A percentile compares a stretch with the other conserved stretches of the same genome.
Evolutionary conservation across 2,113 vertebrate species (phyloP).

Genomic region (Motacilla alba): DNA sequence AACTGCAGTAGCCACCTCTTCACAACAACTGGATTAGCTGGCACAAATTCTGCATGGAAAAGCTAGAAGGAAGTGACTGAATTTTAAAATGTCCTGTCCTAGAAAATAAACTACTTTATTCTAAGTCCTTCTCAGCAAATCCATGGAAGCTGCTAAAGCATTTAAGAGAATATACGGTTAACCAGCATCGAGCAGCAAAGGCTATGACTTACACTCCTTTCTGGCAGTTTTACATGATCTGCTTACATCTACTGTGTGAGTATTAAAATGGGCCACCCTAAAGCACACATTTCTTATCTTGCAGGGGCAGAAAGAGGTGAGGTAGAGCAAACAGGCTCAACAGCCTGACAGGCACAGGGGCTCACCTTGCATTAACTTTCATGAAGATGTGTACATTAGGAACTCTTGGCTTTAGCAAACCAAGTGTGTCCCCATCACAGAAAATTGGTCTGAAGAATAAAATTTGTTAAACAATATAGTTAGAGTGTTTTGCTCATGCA

Average conservation of each 20-base stretch:
- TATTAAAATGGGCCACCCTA: background rate
- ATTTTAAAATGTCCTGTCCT: slow-evolving; percentile 12
- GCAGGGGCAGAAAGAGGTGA: background rate
- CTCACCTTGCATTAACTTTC: background rate
- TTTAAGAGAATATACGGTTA: background rate
- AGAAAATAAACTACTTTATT: slow-evolving; percentile 37
- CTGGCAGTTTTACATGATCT: background rate
- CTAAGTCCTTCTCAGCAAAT: background rate
- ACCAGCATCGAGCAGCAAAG: background rate
- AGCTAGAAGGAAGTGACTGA: background rate
- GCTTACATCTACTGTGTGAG: background rate
- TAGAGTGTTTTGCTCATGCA: background rate
- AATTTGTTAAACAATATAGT: background rate
- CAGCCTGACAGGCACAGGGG: background rate
- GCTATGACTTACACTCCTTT: background rate
- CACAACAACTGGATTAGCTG: background rate
- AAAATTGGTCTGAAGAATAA: background rate
- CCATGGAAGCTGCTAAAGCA: background rate
- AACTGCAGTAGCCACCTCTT: background rate
- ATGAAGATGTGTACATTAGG: background rate
- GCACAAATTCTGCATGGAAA: background rate
- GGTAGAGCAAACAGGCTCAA: background rate
- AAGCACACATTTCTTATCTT: background rate
- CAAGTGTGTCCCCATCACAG: background rate
- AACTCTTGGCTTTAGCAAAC: background rate